Percentiles rank a stretch among this genome's conserved stretches.
Evolutionary conservation across 2,113 vertebrate genomes (phyloP).

Genomic region (Rhinolophus ferrumequinum): DNA sequence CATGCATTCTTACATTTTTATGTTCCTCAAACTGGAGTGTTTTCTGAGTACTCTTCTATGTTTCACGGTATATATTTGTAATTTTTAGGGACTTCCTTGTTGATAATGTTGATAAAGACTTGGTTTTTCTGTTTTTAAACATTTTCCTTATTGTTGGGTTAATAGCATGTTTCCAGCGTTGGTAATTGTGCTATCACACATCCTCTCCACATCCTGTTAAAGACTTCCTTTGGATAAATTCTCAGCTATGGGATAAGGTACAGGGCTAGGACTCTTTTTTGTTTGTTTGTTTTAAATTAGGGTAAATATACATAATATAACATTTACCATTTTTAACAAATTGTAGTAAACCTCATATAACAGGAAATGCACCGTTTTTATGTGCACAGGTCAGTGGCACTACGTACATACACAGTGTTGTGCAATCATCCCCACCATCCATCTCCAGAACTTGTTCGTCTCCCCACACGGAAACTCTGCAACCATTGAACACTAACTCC

Average conservation of each 20-base stretch:
- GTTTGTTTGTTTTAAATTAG: neutral
- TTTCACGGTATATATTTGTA: neutral
- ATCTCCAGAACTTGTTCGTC: neutral
- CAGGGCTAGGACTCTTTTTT: neutral
- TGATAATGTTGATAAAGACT: neutral
- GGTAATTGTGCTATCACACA: neutral
- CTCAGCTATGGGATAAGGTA: neutral
- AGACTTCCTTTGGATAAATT: conserved; percentile 21
- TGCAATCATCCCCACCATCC: fast-evolving
- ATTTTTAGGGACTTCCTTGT: neutral
- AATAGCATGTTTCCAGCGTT: neutral
- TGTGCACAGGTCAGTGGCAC: fast-evolving
- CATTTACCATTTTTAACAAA: neutral
- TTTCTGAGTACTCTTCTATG: neutral
- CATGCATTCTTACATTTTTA: neutral
- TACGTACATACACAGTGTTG: fast-evolving
- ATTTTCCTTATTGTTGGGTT: neutral
- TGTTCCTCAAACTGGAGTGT: neutral
- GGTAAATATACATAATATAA: neutral
- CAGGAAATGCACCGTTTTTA: fast-evolving
- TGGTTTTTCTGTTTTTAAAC: neutral
- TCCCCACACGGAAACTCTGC: neutral
- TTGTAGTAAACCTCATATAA: neutral
- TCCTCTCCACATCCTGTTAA: neutral
- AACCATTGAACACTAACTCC: fast-evolving